Base-by-base conservation (phyloP, 2,888 invertebrate species). In the Lochmaea crataegi region DNA sequence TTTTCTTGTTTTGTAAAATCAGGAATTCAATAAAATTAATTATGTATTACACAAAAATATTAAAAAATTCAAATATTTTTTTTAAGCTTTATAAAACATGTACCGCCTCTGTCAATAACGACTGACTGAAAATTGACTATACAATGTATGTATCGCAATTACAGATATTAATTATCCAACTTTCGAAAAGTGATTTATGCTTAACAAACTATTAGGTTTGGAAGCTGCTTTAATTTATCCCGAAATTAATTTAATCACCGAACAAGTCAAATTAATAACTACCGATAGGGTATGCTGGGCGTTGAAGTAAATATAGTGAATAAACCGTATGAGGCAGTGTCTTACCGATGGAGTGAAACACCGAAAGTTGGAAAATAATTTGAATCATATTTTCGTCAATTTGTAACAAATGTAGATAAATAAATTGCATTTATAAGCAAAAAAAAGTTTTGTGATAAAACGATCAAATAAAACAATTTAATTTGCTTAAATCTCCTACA, bases 231-330 rank as follows among this genome's bases (percentile, higher is more conserved):
- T n/a, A 48, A 48, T 48, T 48, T n/a, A 48, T n/a, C 2, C n/a
- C 48, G n/a, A 48, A 48, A 48, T 48, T 48, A 48, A 48, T 48
- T 48, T 7, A 0, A 48, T 48, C 48, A 48, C 6, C 14, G 48
- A 14, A 14, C 48, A 48, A 7, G 14, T n/a, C 48, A 48, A 48
- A 48, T 48, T 48, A 48, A 48, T 48, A 48, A 48, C 48, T 48
- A 5, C 48, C 48, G 48, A 48, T n/a, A 48, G n/a, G 48, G n/a
- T 48, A 14, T 48, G 48, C n/a, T n/a, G 14, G n/a, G 48, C 48
- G 48, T 14, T 48, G 48, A 48, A 48, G 48, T 48, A 48, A 48
- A 48, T 48, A 48, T 48, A n/a, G 48, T 48, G 42, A 48, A 48
- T 14, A 6, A 48, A 12, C 14, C n/a, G n/a, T n/a, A 48, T 48